Evolutionary conservation across 1,140 invertebrate species (phyloP).

Genomic region (Caerostris extrusa): DNA sequence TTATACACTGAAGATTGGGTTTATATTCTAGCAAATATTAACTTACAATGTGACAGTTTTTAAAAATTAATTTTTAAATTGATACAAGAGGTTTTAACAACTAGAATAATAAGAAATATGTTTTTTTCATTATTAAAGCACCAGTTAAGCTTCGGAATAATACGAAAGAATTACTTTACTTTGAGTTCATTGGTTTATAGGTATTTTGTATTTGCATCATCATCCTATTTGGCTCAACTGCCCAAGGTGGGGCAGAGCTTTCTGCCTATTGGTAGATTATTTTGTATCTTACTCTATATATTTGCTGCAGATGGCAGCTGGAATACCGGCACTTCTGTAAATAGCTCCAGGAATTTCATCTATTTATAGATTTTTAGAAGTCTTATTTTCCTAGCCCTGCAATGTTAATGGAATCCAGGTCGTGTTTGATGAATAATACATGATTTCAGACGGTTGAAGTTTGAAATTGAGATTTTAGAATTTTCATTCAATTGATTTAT

Average conservation of each 20-base stretch:
- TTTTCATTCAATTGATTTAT: neutral
- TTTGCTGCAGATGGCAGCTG: slow-evolving; percentile 1
- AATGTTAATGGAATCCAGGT: neutral
- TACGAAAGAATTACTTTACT: neutral
- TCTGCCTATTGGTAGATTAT: too few species aligned
- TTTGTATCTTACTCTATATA: neutral
- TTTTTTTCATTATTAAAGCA: too few species aligned
- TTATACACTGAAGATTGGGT: too few species aligned
- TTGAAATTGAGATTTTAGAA: neutral
- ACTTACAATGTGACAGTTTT: too few species aligned
- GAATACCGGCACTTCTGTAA: neutral
- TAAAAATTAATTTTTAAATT: too few species aligned
- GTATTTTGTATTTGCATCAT: neutral
- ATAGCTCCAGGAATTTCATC: neutral
- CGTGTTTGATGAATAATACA: neutral
- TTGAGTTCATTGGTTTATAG: neutral
- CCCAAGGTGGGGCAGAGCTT: too few species aligned
- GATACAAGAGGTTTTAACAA: too few species aligned
- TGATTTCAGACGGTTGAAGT: neutral
- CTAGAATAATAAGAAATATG: too few species aligned
- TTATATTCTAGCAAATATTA: too few species aligned
- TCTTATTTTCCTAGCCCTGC: neutral
- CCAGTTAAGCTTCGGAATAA: neutral
- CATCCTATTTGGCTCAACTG: too few species aligned
- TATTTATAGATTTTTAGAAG: neutral